Evolutionary conservation across 2,888 invertebrate species (phyloP).

Genomic region (Agapetus fuscipes): DNA sequence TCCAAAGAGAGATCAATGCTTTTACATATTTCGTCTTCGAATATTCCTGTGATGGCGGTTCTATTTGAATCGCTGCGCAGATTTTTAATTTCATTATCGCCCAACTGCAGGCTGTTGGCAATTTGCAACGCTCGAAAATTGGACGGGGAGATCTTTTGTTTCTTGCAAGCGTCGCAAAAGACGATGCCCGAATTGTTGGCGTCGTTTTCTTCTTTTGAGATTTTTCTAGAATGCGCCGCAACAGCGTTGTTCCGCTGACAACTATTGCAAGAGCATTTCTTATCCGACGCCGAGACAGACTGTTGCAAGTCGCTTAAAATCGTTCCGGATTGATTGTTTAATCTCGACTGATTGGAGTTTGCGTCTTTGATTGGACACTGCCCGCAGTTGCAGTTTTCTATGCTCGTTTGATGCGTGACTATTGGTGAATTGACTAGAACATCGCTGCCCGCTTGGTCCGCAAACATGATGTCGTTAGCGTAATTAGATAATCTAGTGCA

Average conservation of each 20-base stretch:
- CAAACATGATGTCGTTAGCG: slow-evolving; percentile 37
- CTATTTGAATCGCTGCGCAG: slow-evolving; percentile 5
- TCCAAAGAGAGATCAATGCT: slow-evolving; percentile 39
- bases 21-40: slow-evolving; percentile 39
- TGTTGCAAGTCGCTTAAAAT: slow-evolving; percentile 36
- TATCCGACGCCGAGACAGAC: slow-evolving; percentile 30
- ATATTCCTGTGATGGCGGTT: slow-evolving; percentile 22
- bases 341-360: slow-evolving; percentile 30
- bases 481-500: slow-evolving; percentile 33
- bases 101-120: slow-evolving; percentile 36
- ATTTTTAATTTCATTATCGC: slow-evolving; percentile 30
- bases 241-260: slow-evolving; percentile 7
- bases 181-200: slow-evolving; percentile 38
- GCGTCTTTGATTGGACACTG: slow-evolving; percentile 30
- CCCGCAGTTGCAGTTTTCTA: slow-evolving; percentile 34
- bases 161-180: slow-evolving; percentile 39
- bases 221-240: slow-evolving; percentile 33
- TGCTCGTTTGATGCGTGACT: slow-evolving; percentile 16
- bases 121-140: slow-evolving; percentile 43
- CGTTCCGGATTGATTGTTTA: slow-evolving; percentile 3
- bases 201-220: slow-evolving; percentile 7
- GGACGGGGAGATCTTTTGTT: slow-evolving; percentile 42
- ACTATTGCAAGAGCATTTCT: slow-evolving; percentile 14
- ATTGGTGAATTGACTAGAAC: slow-evolving; percentile 29
- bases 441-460: slow-evolving; percentile 36